Conservation (phyloP, 2,888 invertebrate genomes). For the Zaprionus lineosus region DNA sequence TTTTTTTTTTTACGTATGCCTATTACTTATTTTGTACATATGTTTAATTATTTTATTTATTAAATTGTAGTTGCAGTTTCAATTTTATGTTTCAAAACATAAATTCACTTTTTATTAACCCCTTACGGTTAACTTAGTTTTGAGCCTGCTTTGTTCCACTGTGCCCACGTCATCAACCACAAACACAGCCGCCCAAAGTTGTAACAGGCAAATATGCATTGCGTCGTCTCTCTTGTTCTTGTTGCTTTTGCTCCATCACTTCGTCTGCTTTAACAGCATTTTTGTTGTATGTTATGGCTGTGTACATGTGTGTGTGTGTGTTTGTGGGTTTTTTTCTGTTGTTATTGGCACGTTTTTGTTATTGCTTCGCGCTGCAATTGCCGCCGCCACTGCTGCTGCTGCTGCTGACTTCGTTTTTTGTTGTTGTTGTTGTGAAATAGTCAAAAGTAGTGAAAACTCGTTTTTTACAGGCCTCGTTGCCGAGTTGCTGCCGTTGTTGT, state of each 20-base stretch:
- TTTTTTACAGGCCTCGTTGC: slow-evolving; percentile 45
- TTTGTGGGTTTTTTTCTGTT: slow-evolving; percentile 14
- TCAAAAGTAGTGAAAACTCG: slow-evolving; percentile 76
- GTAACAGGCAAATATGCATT: slow-evolving; percentile 19
- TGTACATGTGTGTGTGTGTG: background rate
- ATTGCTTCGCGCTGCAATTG: slow-evolving; percentile 7
- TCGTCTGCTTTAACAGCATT: slow-evolving; percentile 30
- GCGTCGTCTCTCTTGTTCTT: slow-evolving; percentile 26
- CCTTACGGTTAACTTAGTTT: too few species aligned
- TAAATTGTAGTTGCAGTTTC: too few species aligned
- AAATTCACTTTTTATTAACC: too few species aligned
- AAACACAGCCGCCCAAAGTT: slow-evolving; percentile 16
- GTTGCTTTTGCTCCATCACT: slow-evolving; percentile 32
- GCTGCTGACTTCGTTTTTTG: slow-evolving; percentile 9
- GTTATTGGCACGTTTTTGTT: slow-evolving; percentile 43
- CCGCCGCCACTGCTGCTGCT: slow-evolving; percentile 2
- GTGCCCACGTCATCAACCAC: slow-evolving; percentile 54
- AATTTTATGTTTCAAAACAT: too few species aligned
- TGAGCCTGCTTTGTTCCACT: slow-evolving; percentile 27
- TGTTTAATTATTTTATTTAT: too few species aligned
- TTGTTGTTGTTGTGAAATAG: slow-evolving; percentile 58
- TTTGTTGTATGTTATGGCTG: too few species aligned
- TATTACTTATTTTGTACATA: too few species aligned
- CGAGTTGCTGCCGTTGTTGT: slow-evolving; percentile 19
- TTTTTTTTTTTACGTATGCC: too few species aligned